These are phyloP conservation scores for Nothoprocta pentlandii DNA, from an alignment of 2,113 vertebrate genomes.

Conservation along the genomic window DNA sequence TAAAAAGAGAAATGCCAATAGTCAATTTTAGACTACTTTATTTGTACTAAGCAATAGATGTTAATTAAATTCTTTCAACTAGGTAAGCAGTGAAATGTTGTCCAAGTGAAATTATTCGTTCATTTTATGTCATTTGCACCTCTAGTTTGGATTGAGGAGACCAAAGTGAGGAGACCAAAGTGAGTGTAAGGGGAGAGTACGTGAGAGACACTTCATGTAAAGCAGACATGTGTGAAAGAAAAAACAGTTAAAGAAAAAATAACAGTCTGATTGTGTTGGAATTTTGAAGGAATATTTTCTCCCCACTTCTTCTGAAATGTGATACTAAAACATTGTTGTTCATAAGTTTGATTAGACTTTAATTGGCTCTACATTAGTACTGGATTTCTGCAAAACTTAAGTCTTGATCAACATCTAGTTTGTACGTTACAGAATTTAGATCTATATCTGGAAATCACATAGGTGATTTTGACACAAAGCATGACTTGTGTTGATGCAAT, in stretches of 20 bases:
- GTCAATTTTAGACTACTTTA: constrained; percentile 10
- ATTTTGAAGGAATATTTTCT: neutral
- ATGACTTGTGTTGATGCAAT: neutral
- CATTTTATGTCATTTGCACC: neutral
- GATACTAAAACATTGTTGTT: neutral
- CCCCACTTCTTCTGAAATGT: neutral
- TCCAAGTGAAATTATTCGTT: neutral
- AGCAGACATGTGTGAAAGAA: neutral
- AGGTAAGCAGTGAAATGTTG: neutral
- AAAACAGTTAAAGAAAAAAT: neutral
- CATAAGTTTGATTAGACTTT: neutral
- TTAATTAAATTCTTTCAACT: constrained; percentile 4
- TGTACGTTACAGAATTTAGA: neutral
- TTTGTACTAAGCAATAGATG: constrained; percentile 3
- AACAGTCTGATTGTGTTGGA: neutral
- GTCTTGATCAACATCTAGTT: neutral
- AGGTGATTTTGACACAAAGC: neutral
- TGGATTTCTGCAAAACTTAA: neutral
- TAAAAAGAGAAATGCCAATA: neutral
- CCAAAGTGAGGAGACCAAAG: neutral
- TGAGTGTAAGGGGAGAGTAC: neutral
- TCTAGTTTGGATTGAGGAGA: neutral
- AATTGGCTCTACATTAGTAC: neutral
- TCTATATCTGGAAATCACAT: neutral
- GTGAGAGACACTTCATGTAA: neutral